phyloP scores from a whole-genome alignment of 2,888 invertebrate genomes.

The Epirrhoe tristata region DNA sequence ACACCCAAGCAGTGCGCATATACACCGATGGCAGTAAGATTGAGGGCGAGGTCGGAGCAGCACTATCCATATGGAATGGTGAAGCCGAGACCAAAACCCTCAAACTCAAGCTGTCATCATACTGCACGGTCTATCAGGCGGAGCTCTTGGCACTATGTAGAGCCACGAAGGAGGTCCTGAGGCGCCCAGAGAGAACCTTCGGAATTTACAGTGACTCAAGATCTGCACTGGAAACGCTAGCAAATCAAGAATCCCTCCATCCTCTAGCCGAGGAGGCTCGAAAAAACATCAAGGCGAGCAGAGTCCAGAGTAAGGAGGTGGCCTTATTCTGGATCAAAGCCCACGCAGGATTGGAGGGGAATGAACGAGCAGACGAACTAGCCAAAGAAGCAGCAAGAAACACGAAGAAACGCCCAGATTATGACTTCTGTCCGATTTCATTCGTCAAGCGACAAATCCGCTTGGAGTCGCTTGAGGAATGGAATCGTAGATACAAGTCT shows the following conservation, averaged over 20 bases:
- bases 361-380: constrained; percentile 20
- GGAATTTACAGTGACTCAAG: constrained; percentile 22
- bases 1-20: not conserved
- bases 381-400: constrained; percentile 18
- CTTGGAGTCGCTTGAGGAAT: not conserved
- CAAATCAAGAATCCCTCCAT: not conserved
- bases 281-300: not conserved
- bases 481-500: not conserved
- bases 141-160: constrained; percentile 8
- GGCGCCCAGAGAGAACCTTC: not conserved
- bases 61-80: constrained; percentile 1
- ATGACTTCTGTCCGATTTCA: constrained; percentile 22
- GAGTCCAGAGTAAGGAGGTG: not conserved
- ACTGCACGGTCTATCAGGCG: constrained; percentile 15
- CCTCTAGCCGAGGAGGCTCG: constrained; percentile 13
- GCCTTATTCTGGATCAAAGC: not conserved
- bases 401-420: constrained; percentile 4
- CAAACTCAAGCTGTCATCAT: constrained; percentile 8
- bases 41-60: constrained; percentile 4
- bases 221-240: not conserved
- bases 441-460: constrained; percentile 15
- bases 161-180: not conserved
- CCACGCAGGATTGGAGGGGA: constrained; percentile 20
- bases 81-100: not conserved
- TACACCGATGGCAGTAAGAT: constrained; percentile 21